Evolutionary conservation across 2,113 vertebrate genomes (phyloP).

Genomic region (Quiscalus mexicanus): DNA sequence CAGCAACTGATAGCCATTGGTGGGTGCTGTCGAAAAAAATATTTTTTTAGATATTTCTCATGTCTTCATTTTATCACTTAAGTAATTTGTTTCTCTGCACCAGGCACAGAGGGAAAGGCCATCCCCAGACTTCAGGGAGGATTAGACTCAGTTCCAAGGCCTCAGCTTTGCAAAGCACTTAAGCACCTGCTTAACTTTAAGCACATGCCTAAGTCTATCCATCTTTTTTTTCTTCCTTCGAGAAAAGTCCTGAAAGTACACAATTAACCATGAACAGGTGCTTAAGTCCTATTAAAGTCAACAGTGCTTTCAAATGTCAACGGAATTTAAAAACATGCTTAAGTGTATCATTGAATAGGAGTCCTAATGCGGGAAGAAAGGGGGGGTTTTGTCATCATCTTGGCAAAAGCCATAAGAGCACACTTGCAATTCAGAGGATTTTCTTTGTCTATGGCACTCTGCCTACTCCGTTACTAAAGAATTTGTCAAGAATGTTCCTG

Average conservation of each 20-base stretch:
- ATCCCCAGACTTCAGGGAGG: neutral
- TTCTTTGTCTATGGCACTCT: slow-evolving; percentile 58
- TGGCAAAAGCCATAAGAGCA: slow-evolving; percentile 63
- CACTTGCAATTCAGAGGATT: slow-evolving; percentile 57
- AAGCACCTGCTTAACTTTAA: slow-evolving; percentile 66
- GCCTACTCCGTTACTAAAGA: slow-evolving; percentile 27
- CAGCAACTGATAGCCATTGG: neutral
- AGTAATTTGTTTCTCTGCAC: neutral
- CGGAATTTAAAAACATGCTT: slow-evolving; percentile 62
- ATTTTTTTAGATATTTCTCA: neutral
- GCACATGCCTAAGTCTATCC: slow-evolving; percentile 45
- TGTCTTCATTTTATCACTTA: neutral
- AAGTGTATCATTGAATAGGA: slow-evolving; percentile 45
- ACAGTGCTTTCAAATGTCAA: slow-evolving; percentile 61
- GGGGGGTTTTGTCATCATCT: slow-evolving; percentile 10
- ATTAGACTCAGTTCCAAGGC: neutral
- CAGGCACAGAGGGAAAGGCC: neutral
- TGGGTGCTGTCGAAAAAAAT: neutral
- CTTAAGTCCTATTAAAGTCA: slow-evolving; percentile 69
- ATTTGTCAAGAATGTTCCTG: slow-evolving; percentile 57
- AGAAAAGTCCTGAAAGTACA: slow-evolving; percentile 47
- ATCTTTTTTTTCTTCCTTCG: neutral
- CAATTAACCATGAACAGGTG: slow-evolving; percentile 66
- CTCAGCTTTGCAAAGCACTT: neutral
- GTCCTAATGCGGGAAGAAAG: slow-evolving; percentile 53